Conservation (phyloP, 2,113 vertebrate genomes). For the Eclectus roratus region DNA sequence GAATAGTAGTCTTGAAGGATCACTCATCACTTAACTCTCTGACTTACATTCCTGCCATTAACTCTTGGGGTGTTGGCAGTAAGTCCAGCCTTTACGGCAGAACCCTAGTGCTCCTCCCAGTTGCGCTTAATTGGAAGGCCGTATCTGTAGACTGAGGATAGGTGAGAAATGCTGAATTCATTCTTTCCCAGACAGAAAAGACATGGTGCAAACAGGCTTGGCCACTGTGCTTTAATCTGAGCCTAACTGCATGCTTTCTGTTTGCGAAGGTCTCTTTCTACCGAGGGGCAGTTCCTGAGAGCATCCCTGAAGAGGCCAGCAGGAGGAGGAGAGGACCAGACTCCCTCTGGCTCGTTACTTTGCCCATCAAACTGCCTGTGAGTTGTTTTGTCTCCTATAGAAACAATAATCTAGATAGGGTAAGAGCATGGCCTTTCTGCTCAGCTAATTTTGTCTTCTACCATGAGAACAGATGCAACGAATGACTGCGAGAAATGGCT, state of each 20-base stretch:
- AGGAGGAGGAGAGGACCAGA: slow-evolving; percentile 82
- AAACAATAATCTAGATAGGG: not conserved
- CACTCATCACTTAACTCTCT: not conserved
- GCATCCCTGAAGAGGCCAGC: slow-evolving; percentile 84
- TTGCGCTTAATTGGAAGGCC: not conserved
- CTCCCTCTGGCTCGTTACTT: slow-evolving; percentile 88
- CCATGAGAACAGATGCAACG: not conserved
- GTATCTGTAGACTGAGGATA: not conserved
- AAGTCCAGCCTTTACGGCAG: not conserved
- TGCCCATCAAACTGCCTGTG: slow-evolving; percentile 91
- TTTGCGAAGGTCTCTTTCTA: slow-evolving; percentile 93
- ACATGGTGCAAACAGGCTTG: not conserved
- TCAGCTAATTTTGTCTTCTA: not conserved
- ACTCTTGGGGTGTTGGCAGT: not conserved
- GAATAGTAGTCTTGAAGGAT: not conserved
- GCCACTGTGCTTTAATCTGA: not conserved
- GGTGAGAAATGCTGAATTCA: not conserved
- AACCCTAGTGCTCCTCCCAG: not conserved
- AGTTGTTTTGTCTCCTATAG: not conserved
- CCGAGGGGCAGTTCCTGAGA: slow-evolving; percentile 81
- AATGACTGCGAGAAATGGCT: not conserved
- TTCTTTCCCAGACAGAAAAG: not conserved
- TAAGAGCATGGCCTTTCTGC: not conserved
- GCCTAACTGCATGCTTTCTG: not conserved
- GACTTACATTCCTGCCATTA: not conserved